phyloP scores from a whole-genome alignment of 2,797 vertebrate genomes.

The Huso huso region DNA sequence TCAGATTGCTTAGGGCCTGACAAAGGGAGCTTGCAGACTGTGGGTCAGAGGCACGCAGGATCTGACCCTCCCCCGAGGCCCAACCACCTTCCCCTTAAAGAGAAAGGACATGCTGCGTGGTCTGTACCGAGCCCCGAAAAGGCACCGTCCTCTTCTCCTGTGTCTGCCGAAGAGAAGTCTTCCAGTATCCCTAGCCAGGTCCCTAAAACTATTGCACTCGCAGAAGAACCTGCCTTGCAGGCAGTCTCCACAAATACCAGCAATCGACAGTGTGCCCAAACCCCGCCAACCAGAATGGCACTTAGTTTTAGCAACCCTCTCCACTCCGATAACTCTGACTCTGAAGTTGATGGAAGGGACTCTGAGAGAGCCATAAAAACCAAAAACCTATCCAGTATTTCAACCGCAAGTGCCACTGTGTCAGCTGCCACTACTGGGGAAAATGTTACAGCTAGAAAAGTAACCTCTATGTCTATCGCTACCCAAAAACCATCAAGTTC shows the following conservation, averaged over 20 bases:
- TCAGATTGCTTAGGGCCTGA: slow-evolving; percentile 37
- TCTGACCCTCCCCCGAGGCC: slow-evolving; percentile 62
- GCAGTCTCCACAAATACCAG: no score
- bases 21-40: slow-evolving; percentile 24
- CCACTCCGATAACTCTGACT: slow-evolving; percentile 85
- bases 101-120: slow-evolving; percentile 62
- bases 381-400: slow-evolving; percentile 57
- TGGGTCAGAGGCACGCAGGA: slow-evolving; percentile 34
- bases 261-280: no score
- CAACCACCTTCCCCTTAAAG: slow-evolving; percentile 76
- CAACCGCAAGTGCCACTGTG: slow-evolving; percentile 74
- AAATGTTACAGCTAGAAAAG: slow-evolving; percentile 65
- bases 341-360: slow-evolving; percentile 66
- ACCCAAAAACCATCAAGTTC: slow-evolving; percentile 47
- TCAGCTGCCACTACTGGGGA: slow-evolving; percentile 52
- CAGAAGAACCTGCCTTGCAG: slow-evolving; percentile 37
- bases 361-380: slow-evolving; percentile 36
- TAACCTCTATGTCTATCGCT: slow-evolving; percentile 82
- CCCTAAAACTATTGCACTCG: slow-evolving; percentile 49
- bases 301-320: slow-evolving; percentile 94
- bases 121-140: slow-evolving; percentile 25
- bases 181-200: slow-evolving; percentile 34
- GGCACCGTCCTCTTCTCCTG: no score
- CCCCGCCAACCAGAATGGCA: slow-evolving; percentile 51
- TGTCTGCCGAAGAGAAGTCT: slow-evolving; percentile 38